Evolutionary conservation across 2,888 invertebrate genomes (phyloP).

Genomic region (Ectobius pallidus): DNA sequence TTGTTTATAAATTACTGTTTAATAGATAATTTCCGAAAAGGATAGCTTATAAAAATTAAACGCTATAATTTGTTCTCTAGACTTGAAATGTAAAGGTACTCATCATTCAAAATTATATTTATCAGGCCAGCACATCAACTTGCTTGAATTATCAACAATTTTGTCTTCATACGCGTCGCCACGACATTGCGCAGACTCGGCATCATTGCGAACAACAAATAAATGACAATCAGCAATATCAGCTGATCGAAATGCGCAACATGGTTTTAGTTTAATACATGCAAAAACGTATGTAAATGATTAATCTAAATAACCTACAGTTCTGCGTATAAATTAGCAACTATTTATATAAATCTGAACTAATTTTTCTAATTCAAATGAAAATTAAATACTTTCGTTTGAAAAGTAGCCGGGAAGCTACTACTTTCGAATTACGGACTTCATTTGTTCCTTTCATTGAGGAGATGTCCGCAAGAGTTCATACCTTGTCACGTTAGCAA

Average conservation of each 20-base stretch:
- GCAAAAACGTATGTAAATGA: no score
- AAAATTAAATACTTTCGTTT: no score
- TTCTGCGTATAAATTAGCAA: no score
- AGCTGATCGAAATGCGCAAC: constrained; percentile 43
- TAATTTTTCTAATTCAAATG: no score
- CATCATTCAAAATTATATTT: constrained; percentile 36
- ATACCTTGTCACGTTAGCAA: no score
- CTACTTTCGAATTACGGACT: background rate
- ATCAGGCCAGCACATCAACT: background rate
- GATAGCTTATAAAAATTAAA: constrained; percentile 3
- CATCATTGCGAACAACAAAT: constrained; percentile 31
- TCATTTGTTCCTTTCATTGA: background rate
- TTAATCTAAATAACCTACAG: no score
- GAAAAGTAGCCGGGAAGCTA: constrained; percentile 7
- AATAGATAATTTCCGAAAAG: background rate
- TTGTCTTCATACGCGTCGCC: constrained; percentile 40
- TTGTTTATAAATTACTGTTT: constrained; percentile 3
- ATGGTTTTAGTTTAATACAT: no score
- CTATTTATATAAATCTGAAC: no score
- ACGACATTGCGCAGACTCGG: constrained; percentile 40
- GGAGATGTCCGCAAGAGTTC: background rate
- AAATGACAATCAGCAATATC: constrained; percentile 41
- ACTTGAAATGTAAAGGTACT: background rate
- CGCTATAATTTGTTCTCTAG: background rate
- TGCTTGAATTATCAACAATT: no score